These are phyloP conservation scores for Berghia stephanieae DNA, from an alignment of 1,140 invertebrate genomes.

Conservation along the genomic window DNA sequence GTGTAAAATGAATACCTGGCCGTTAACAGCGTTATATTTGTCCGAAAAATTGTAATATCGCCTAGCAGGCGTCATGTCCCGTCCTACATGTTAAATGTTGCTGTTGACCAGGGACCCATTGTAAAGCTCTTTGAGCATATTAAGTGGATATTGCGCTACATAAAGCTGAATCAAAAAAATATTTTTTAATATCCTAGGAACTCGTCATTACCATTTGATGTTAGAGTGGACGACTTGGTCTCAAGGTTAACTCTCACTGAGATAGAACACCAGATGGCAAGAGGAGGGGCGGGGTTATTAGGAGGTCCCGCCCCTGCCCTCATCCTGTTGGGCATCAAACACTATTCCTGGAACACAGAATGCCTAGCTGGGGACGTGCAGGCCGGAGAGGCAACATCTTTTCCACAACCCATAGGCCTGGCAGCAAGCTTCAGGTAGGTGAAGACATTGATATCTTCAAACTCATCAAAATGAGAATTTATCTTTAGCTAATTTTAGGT, in stretches of 20 bases:
- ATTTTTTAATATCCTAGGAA: too few species aligned
- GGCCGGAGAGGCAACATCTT: slow-evolving; percentile 56
- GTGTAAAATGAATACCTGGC: too few species aligned
- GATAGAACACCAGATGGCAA: slow-evolving; percentile 55
- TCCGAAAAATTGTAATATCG: too few species aligned
- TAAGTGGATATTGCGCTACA: too few species aligned
- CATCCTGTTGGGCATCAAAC: slow-evolving; percentile 54
- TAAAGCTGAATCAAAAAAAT: too few species aligned
- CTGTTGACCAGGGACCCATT: too few species aligned
- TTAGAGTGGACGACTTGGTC: slow-evolving; percentile 54
- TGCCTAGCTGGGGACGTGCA: slow-evolving; percentile 57
- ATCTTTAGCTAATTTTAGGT: too few species aligned
- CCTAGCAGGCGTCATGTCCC: too few species aligned
- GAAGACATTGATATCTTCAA: background rate
- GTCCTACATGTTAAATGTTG: too few species aligned
- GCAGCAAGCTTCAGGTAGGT: slow-evolving; percentile 60
- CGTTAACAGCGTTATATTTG: too few species aligned
- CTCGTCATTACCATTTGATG: slow-evolving; percentile 48
- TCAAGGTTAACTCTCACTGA: slow-evolving; percentile 53
- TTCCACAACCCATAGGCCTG: slow-evolving; percentile 60
- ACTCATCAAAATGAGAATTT: too few species aligned
- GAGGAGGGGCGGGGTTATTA: slow-evolving; percentile 48
- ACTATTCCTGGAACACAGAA: slow-evolving; percentile 61
- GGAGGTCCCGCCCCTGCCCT: slow-evolving; percentile 57
- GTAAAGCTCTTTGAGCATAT: too few species aligned